These are phyloP conservation scores for Brachypterus glaber DNA, from an alignment of 2,888 invertebrate genomes.

Conservation along the genomic window DNA sequence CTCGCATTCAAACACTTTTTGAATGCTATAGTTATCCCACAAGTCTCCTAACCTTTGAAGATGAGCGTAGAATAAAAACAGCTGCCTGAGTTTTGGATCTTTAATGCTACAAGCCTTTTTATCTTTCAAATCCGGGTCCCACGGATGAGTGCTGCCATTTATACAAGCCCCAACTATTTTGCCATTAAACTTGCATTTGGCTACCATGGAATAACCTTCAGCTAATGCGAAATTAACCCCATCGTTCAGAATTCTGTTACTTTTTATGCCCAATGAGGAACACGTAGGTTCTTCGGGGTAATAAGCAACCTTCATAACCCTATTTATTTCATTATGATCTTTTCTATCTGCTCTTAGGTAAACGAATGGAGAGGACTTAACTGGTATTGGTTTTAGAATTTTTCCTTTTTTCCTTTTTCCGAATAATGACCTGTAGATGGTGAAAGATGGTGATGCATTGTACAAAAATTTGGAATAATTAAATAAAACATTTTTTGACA, in stretches of 20 bases:
- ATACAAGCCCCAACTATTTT: too few species aligned
- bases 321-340: slow-evolving; percentile 41
- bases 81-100: slow-evolving; percentile 38
- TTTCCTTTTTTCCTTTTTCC: too few species aligned
- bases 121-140: slow-evolving; percentile 45
- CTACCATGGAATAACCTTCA: slow-evolving; percentile 32
- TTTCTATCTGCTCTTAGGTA: slow-evolving; percentile 39
- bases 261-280: slow-evolving; percentile 41
- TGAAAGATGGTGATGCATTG: too few species aligned
- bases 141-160: slow-evolving; percentile 42
- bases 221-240: slow-evolving; percentile 29
- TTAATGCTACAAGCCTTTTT: slow-evolving; percentile 44
- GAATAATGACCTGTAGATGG: too few species aligned
- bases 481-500: too few species aligned
- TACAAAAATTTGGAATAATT: too few species aligned
- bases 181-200: too few species aligned
- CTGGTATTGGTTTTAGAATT: too few species aligned
- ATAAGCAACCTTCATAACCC: slow-evolving; percentile 44
- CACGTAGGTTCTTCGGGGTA: slow-evolving; percentile 48
- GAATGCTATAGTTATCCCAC: slow-evolving; percentile 39
- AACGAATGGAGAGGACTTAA: too few species aligned
- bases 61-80: slow-evolving; percentile 47
- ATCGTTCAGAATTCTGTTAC: slow-evolving; percentile 26
- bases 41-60: slow-evolving; percentile 42
- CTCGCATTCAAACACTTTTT: slow-evolving; percentile 43